Evolutionary conservation across 2,113 vertebrate genomes (phyloP).

Genomic region (Peromyscus californicus): DNA sequence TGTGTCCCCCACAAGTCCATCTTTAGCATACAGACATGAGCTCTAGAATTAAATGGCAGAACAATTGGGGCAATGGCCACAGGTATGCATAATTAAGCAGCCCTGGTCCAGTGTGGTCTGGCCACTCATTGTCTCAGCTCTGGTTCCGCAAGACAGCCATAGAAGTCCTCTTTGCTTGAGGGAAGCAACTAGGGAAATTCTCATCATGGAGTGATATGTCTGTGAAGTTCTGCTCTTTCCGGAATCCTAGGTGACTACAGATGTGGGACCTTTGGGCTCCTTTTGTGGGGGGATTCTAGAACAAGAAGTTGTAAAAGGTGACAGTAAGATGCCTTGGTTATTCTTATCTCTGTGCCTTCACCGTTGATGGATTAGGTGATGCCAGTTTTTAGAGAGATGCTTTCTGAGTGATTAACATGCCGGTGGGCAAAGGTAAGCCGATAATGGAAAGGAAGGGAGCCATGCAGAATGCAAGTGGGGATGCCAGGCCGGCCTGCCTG

Average conservation of each 20-base stretch:
- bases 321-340: not conserved
- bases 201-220: not conserved
- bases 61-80: not conserved
- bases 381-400: not conserved
- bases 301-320: not conserved
- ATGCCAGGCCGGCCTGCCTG: fast-evolving
- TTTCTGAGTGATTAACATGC: not conserved
- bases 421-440: not conserved
- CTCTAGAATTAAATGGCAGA: not conserved
- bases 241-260: not conserved
- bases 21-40: not conserved
- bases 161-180: not conserved
- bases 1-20: not conserved
- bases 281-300: not conserved
- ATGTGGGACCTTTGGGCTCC: not conserved
- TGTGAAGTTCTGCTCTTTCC: not conserved
- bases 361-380: not conserved
- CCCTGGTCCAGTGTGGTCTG: too few species aligned
- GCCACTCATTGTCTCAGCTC: not conserved
- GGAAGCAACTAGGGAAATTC: not conserved
- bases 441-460: not conserved
- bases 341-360: not conserved
- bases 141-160: not conserved
- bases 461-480: too few species aligned
- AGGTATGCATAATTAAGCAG: not conserved